Evolutionary conservation across 2,113 vertebrate genomes (phyloP).

Genomic region (Pteropus alecto): DNA sequence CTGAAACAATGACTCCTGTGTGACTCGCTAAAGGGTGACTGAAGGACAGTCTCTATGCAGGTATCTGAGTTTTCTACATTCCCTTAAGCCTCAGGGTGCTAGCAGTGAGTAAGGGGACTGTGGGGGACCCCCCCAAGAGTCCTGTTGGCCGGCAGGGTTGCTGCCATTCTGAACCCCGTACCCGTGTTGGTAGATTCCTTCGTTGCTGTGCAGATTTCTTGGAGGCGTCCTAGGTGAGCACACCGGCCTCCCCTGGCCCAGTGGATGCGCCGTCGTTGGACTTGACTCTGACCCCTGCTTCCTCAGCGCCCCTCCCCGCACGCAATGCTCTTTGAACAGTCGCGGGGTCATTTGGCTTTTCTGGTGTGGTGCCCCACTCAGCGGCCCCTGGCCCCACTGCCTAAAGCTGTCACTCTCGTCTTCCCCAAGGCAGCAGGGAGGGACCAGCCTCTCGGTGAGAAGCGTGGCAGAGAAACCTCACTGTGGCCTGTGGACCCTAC

Average conservation of each 20-base stretch:
- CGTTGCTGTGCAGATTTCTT: background rate
- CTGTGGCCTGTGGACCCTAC: fast-evolving
- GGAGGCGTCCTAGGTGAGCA: background rate
- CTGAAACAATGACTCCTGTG: background rate
- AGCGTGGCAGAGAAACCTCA: background rate
- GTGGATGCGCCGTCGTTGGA: fast-evolving
- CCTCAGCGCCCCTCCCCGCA: background rate
- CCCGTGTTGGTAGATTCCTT: background rate
- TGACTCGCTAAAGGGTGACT: background rate
- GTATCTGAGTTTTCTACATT: background rate
- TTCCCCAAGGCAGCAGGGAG: fast-evolving
- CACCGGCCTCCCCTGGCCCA: background rate
- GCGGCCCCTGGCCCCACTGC: background rate
- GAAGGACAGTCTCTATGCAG: background rate
- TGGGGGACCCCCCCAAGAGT: no score
- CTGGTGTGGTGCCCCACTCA: no score
- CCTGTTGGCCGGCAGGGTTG: background rate
- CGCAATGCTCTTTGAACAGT: background rate
- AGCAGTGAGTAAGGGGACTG: background rate
- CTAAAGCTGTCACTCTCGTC: background rate
- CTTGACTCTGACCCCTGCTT: background rate
- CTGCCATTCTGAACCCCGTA: background rate
- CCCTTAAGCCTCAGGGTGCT: background rate
- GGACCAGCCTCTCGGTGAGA: background rate
- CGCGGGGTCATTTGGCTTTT: background rate